Conservation (phyloP, 2,797 vertebrate genomes). For the Diglossa cyanea region DNA sequence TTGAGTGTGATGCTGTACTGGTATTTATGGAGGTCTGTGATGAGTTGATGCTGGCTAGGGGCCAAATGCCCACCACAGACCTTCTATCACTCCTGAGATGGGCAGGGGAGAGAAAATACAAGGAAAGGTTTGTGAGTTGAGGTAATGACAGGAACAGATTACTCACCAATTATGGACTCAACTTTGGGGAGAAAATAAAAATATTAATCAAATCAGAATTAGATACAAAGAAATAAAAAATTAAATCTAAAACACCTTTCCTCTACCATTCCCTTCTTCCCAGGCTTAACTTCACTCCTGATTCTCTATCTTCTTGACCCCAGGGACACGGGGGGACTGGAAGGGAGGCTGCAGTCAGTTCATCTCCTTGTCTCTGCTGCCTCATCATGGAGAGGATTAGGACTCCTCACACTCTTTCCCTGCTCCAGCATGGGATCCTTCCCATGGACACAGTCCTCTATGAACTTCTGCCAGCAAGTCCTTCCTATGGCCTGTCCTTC, state of each 20-base stretch:
- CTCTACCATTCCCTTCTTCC: not conserved
- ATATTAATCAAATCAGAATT: not conserved
- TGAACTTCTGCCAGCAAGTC: not conserved
- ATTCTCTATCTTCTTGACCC: not conserved
- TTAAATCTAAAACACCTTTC: not conserved
- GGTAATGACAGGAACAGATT: not conserved
- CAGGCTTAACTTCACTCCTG: not conserved
- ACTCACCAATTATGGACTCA: not conserved
- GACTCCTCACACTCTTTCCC: not conserved
- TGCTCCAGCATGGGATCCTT: rapidly evolving
- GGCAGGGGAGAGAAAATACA: not conserved
- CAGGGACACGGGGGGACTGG: too few species aligned
- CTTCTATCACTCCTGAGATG: not conserved
- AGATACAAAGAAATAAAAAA: not conserved
- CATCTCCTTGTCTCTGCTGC: not conserved
- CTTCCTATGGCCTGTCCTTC: not conserved
- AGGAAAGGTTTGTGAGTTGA: not conserved
- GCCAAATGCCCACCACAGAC: rapidly evolving
- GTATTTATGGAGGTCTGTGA: not conserved
- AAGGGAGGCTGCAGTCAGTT: not conserved
- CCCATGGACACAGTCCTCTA: not conserved
- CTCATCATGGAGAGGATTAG: not conserved
- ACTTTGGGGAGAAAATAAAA: not conserved
- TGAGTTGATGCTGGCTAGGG: not conserved
- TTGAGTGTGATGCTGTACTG: not conserved